These are phyloP conservation scores for Larimichthys polyactis DNA, from an alignment of 2,113 vertebrate genomes.

Conservation along the genomic window DNA sequence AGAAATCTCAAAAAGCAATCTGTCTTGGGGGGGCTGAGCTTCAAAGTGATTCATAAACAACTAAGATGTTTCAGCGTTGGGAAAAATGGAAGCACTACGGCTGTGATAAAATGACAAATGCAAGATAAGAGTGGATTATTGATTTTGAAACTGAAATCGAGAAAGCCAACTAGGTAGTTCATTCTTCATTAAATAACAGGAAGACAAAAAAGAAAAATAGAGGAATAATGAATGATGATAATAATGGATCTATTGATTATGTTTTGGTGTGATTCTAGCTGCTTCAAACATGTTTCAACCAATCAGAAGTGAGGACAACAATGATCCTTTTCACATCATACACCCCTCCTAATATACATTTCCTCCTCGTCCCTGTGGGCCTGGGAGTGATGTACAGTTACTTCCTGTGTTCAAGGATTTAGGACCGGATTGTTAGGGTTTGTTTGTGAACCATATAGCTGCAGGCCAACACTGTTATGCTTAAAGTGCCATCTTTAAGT, in stretches of 20 bases:
- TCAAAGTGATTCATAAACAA: conserved; percentile 10
- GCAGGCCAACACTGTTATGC: not conserved
- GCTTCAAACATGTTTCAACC: not conserved
- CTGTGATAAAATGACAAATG: not conserved
- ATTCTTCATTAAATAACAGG: not conserved
- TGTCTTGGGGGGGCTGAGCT: not conserved
- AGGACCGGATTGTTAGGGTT: not conserved
- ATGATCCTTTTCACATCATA: conserved; percentile 10
- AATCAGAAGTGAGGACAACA: conserved; percentile 5
- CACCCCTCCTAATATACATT: not conserved
- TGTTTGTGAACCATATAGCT: not conserved
- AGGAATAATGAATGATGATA: no score
- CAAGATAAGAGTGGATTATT: not conserved
- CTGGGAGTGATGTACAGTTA: conserved; percentile 8
- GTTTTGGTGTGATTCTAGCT: not conserved
- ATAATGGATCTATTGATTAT: no score
- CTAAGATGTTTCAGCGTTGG: not conserved
- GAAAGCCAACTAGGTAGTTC: not conserved
- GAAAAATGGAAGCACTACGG: not conserved
- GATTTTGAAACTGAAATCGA: not conserved
- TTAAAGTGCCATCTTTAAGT: not conserved
- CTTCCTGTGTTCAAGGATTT: conserved; percentile 23
- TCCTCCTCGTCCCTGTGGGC: not conserved
- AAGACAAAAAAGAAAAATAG: no score
- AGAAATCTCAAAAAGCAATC: not conserved